Conservation (phyloP, 1,140 invertebrate genomes). For the Thaumatotibia leucotreta region DNA sequence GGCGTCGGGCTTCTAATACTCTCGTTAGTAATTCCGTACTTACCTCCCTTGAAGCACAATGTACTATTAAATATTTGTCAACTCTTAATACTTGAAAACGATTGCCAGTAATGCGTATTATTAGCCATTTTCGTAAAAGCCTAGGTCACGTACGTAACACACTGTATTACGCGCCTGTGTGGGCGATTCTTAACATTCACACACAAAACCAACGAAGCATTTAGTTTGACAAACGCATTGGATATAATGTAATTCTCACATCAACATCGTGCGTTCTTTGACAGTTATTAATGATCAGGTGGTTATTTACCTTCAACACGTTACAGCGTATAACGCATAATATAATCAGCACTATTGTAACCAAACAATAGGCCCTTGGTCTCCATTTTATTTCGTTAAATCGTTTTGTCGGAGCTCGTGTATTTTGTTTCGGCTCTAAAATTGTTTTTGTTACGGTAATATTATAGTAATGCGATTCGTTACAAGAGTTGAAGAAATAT, state of each 20-base stretch:
- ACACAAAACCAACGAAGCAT: no score
- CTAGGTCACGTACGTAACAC: no score
- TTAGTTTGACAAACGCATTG: neutral
- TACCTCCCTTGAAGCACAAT: no score
- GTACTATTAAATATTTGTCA: no score
- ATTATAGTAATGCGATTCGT: neutral
- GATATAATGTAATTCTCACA: neutral
- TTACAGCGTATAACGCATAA: neutral
- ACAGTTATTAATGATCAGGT: conserved; percentile 51
- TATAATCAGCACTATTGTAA: conserved; percentile 12
- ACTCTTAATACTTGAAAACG: no score
- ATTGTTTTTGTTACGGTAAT: neutral
- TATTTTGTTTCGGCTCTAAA: neutral
- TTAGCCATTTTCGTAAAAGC: no score
- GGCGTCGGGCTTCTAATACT: no score
- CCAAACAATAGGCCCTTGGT: conserved; percentile 8
- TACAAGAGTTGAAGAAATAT: neutral
- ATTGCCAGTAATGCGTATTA: no score
- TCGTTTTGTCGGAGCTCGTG: neutral
- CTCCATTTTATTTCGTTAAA: conserved; percentile 8
- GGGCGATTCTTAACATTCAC: no score
- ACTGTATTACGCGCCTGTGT: no score
- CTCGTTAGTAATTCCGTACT: no score
- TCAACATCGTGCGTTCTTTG: conserved; percentile 36
- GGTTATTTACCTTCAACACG: conserved; percentile 32